Base-by-base conservation (phyloP, 2,888 invertebrate species). In the Macrophya alboannulata region DNA sequence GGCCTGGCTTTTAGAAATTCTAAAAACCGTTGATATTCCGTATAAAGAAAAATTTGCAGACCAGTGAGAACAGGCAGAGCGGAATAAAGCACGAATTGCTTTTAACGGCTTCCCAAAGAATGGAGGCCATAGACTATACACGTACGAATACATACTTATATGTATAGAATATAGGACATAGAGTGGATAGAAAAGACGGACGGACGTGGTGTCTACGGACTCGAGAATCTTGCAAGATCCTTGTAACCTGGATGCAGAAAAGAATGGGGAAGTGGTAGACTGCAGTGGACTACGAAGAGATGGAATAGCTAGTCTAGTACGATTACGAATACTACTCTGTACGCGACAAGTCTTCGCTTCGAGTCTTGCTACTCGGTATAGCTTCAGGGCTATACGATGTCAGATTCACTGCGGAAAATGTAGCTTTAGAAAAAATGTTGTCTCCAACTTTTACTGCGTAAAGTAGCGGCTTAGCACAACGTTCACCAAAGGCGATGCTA, bases 61-160 rank as follows among this genome's bases (percentile, higher is more conserved):
- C 45, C 74, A 43, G 74, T 74, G 86, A 86, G 87, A 87, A 88
- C 87, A 88, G 87, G 85, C 82, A 87, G 88, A 87, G 87, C 88
- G 87, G 90, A 91, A 90, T 90, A 89, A 91, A 90, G 90, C 90
- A 90, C 90, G 90, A 90, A 91, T 90, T 90, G 90, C 90, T 91
- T 91, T 91, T 91, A 91, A 90, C 90, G 90, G 90, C 87, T 87
- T 90, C 87, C 84, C 88, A 87, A 88, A 89, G 90, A 90, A 90
- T 90, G 86, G 88, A 88, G 88, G 85, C 89, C 89, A 88, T 88
- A 87, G 88, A 88, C 25, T 55, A 25, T 74, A 45, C n/a, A 21
- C 45, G 21, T 48, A 74, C 0, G 10, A 9, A 21, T 48, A 74
- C n/a, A 62, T 25, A 25, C n/a, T n/a, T 0, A 25, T 15, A 17